Evolutionary conservation across 2,797 vertebrate genomes (phyloP).

Genomic region (Syngnathus acus): DNA sequence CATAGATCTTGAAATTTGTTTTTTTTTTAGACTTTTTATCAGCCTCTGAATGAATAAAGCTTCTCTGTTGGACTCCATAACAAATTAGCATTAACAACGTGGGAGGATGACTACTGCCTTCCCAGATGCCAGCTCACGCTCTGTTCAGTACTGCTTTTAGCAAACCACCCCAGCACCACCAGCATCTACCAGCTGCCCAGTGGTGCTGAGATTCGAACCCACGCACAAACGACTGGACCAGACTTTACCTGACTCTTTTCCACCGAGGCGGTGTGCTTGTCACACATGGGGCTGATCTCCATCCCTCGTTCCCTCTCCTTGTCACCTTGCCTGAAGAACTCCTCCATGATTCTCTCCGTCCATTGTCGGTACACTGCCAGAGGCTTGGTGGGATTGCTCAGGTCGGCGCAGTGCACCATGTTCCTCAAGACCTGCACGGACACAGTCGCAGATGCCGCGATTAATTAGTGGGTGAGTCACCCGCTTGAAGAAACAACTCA

Average conservation of each 20-base stretch:
- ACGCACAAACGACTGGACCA: conserved; percentile 7
- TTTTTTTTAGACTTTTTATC: neutral
- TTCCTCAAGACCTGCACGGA: conserved; percentile 73
- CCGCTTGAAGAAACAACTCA: too few species aligned
- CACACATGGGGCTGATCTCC: conserved; percentile 97
- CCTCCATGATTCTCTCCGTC: conserved; percentile 93
- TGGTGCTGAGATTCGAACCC: neutral
- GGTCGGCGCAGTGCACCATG: conserved; percentile 93
- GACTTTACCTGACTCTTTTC: conserved; percentile 86
- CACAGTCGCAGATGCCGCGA: neutral
- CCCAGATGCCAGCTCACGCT: conserved; percentile 36
- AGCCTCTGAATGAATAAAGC: neutral
- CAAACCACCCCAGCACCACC: neutral
- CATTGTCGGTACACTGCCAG: conserved; percentile 88
- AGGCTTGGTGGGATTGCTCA: conserved; percentile 94
- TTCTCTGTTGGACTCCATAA: neutral
- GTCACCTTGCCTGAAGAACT: conserved; percentile 93
- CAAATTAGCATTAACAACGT: conserved; percentile 52
- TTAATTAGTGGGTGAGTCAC: too few species aligned
- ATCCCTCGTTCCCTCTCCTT: conserved; percentile 86
- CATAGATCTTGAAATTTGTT: too few species aligned
- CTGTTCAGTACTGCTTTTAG: neutral
- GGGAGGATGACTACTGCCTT: conserved; percentile 40
- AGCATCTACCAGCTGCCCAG: neutral
- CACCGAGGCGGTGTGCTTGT: conserved; percentile 90